Base-by-base conservation (phyloP, 2,113 vertebrate genomes). In the Felis chaus region DNA sequence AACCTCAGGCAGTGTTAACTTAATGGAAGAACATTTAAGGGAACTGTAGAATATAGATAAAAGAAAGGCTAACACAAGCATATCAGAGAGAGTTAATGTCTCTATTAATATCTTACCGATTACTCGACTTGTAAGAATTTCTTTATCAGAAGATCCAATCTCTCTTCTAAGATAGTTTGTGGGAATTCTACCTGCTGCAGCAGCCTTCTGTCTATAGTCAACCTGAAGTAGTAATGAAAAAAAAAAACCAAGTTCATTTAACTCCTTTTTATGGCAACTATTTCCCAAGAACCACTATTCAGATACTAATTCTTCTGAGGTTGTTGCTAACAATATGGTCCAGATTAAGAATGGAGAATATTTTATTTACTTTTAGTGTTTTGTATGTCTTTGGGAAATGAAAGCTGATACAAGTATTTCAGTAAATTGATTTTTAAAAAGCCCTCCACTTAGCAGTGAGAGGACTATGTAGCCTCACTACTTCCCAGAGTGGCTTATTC, bases 191-290 rank as follows among this genome's bases (percentile, higher is more conserved):
- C 99, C 99, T 33, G 99, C 99, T 94, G 99, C 99, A 41, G 99
- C 99, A 95, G 99, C 99, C 98, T 99, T 99, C 98, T 99, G 99
- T 81, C 99, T 99, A 98, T 99, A 99, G 97, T 99, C 99, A 96
- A 99, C 99, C 99, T 99, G 98, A 98, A 53, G 76, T 4, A 97
- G 78, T 10, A 97, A 82, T 50, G 27, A 33, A 79, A 79, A 4
- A 76, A 76, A 78, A 69, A 84, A 39, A 53, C n/a, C 4, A 76
- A 5, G 69, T 85, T 84, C 31, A 27, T 74, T 55, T 53, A n/a
- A 92, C 68, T 96, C 10, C 50, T 73, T 92, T 94, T 66, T 96
- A 31, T 39, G 79, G 31, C 83, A 97, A 79, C 74, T 87, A 39
- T 63, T 69, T 16, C 6, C 6, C 7, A 76, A 83, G 50, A 84